Conservation (phyloP, 2,113 vertebrate species). For the Otolemur garnettii region DNA sequence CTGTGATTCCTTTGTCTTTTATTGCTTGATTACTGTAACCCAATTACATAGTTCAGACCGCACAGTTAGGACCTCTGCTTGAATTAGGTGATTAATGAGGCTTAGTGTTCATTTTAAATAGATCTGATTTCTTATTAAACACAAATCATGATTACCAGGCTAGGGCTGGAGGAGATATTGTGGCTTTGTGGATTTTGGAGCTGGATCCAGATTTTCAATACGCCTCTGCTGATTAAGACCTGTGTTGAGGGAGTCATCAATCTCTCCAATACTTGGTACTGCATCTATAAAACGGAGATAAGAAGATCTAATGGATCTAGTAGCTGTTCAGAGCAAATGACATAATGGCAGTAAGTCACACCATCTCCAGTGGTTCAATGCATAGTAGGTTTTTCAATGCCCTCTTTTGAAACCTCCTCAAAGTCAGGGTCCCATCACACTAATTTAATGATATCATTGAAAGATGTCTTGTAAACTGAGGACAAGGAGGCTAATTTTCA, state of each 20-base stretch:
- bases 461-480: accelerated
- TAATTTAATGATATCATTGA: too few relatives aligned
- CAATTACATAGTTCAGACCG: neutral
- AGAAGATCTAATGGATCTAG: neutral
- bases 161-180: neutral
- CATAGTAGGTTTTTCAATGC: neutral
- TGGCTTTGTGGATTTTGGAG: neutral
- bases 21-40: neutral
- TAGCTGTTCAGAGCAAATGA: neutral
- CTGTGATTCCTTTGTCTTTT: neutral
- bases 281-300: neutral
- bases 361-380: neutral
- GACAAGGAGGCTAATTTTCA: neutral
- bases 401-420: neutral
- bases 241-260: neutral
- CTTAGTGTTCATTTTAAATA: neutral
- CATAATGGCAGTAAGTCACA: neutral
- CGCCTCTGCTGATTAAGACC: neutral
- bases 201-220: neutral
- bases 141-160: neutral
- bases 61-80: neutral
- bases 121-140: neutral
- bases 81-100: neutral
- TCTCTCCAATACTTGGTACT: neutral
- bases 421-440: neutral